A percentile compares a stretch with the other conserved stretches of the same genome.
These are phyloP conservation scores for Dynastes hyllus DNA, from an alignment of 2,888 invertebrate species.

Conservation along the genomic window DNA sequence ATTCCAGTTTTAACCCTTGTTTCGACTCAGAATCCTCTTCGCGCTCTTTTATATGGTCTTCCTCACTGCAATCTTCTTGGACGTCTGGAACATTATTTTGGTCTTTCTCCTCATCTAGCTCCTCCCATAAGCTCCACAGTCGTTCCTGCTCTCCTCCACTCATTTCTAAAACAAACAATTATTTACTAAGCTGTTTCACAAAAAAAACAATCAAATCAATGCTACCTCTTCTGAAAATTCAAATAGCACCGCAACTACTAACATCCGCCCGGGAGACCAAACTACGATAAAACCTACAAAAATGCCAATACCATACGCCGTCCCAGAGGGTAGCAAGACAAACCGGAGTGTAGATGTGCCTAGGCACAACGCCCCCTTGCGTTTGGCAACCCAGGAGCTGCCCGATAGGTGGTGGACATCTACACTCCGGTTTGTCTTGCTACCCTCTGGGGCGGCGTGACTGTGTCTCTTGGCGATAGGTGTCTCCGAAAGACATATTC, in stretches of 20 bases:
- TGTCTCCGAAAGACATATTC: too few species aligned
- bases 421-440: too few species aligned
- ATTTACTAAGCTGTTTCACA: too few species aligned
- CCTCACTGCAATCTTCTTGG: neutral
- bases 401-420: too few species aligned
- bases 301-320: too few species aligned
- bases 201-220: conserved; percentile 14
- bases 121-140: neutral
- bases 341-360: too few species aligned
- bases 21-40: conserved; percentile 6
- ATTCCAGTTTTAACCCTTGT: neutral
- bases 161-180: too few species aligned
- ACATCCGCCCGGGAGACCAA: conserved; percentile 14
- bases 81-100: neutral
- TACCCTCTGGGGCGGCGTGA: too few species aligned
- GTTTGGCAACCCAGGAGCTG: too few species aligned
- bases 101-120: neutral
- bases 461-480: too few species aligned
- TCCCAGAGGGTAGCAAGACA: too few species aligned
- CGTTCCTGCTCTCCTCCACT: neutral
- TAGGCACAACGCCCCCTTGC: too few species aligned
- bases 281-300: conserved; percentile 17
- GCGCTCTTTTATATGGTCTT: conserved; percentile 7
- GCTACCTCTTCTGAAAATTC: neutral
- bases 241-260: conserved; percentile 1